Conservation (phyloP, 2,113 vertebrate genomes). For the Chionis minor region DNA sequence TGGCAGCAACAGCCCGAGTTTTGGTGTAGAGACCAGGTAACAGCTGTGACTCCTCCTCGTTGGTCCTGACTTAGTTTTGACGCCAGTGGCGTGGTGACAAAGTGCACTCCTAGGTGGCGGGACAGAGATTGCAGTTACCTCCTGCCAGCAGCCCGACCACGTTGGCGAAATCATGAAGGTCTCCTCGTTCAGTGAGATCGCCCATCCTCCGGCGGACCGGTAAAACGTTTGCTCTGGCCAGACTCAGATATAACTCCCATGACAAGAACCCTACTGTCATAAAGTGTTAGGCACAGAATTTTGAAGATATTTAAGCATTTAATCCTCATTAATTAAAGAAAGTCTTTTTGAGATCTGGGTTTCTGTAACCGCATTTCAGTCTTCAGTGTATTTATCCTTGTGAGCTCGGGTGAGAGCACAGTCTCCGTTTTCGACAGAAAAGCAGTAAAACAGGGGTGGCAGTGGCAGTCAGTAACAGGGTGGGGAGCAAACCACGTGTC, state of each 20-base stretch:
- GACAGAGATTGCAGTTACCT: background rate
- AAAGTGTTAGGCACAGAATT: background rate
- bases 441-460: background rate
- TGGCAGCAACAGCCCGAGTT: background rate
- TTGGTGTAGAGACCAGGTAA: no score
- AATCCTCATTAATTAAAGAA: background rate
- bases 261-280: background rate
- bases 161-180: background rate
- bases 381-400: background rate
- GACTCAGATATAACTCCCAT: fast-evolving
- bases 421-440: background rate
- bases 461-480: fast-evolving
- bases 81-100: background rate
- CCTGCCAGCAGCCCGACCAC: background rate
- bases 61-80: background rate
- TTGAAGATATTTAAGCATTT: background rate
- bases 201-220: background rate
- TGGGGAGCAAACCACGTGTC: fast-evolving
- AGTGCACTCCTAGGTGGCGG: background rate
- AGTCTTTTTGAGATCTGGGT: background rate
- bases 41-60: fast-evolving
- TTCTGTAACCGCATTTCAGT: background rate
- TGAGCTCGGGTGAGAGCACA: background rate
- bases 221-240: background rate
- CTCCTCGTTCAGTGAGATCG: fast-evolving